Percentiles rank a stretch among this genome's conserved stretches.
These are phyloP conservation scores for Nebria salina DNA, from an alignment of 2,888 invertebrate species.

Conservation along the genomic window DNA sequence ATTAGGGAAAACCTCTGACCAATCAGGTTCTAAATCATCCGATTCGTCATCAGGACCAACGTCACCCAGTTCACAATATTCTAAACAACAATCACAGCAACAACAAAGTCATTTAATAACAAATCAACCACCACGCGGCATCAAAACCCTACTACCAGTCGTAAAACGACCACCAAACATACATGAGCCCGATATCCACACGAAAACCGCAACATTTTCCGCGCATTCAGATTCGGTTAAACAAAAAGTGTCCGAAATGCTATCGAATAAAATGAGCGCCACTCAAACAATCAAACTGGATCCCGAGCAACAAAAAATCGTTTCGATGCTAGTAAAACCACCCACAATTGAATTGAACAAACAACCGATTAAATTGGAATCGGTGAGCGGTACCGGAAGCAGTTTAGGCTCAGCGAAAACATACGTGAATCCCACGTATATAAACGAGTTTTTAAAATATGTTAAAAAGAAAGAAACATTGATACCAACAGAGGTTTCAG, in stretches of 20 bases:
- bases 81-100: not conserved
- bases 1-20: constrained; percentile 15
- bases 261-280: not conserved
- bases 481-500: not conserved
- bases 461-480: constrained; percentile 27
- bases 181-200: not conserved
- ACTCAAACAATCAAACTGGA: not conserved
- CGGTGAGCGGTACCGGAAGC: constrained; percentile 22
- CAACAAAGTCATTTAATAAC: not conserved
- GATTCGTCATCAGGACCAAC: not conserved
- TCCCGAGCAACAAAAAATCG: constrained; percentile 7
- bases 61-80: not conserved
- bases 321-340: constrained; percentile 11
- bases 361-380: not conserved
- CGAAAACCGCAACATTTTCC: not conserved
- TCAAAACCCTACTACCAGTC: constrained; percentile 31
- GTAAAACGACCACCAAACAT: constrained; percentile 13
- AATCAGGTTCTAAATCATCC: constrained; percentile 11
- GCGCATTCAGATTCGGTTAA: not conserved
- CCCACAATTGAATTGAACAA: not conserved
- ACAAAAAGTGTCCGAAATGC: not conserved
- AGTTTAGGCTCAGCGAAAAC: too few species aligned
- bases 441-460: constrained; percentile 38
- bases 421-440: constrained; percentile 33
- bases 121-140: constrained; percentile 23